Conservation (phyloP, 2,888 invertebrate genomes). For the Plagodis dolabraria region DNA sequence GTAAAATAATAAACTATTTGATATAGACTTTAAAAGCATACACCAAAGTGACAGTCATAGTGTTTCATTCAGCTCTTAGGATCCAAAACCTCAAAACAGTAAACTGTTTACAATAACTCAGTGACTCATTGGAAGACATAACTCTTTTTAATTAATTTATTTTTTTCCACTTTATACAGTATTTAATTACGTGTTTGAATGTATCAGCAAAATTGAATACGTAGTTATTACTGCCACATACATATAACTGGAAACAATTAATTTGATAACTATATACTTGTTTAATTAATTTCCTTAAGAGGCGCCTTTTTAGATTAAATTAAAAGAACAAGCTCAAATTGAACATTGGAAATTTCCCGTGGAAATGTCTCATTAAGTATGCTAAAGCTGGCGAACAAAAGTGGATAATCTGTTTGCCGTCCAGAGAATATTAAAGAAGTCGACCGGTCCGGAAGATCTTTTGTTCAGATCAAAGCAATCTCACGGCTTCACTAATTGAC, state of each 20-base stretch:
- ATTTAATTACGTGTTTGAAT: constrained; percentile 1
- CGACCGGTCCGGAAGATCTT: constrained; percentile 64
- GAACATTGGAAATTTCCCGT: constrained; percentile 61
- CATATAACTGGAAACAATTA: no score
- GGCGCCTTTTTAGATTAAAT: constrained; percentile 44
- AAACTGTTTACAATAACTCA: no score
- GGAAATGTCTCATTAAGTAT: constrained; percentile 74
- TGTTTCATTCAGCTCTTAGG: no score
- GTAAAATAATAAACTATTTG: no score
- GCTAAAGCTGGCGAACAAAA: constrained; percentile 73
- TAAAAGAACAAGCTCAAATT: constrained; percentile 48
- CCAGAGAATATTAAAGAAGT: constrained; percentile 74
- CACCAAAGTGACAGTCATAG: no score
- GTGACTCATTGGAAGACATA: no score
- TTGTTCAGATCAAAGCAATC: constrained; percentile 75
- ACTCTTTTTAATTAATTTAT: no score
- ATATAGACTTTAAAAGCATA: no score
- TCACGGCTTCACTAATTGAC: constrained; percentile 70
- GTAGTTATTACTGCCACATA: no score
- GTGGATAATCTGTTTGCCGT: constrained; percentile 77
- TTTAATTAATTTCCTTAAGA: constrained; percentile 18
- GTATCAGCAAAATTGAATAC: not conserved
- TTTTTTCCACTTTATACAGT: no score
- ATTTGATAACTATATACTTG: not conserved
- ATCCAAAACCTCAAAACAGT: no score